Evolutionary conservation across 2,797 vertebrate genomes (phyloP).

Genomic region (Lithobates sylvaticus): DNA sequence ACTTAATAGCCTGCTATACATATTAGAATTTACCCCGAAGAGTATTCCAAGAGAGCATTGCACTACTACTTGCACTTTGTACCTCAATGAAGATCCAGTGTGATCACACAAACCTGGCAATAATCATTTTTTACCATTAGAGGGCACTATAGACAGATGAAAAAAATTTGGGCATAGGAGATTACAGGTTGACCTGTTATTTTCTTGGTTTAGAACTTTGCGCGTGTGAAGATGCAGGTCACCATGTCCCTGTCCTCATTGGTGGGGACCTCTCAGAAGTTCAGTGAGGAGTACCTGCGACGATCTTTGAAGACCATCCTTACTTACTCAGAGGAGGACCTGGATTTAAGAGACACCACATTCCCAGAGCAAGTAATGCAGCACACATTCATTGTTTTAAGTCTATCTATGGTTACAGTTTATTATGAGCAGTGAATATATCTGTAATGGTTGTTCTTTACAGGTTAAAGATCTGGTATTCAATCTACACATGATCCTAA

Average conservation of each 20-base stretch:
- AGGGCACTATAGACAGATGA: not conserved
- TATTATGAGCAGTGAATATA: not conserved
- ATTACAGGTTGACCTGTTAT: not conserved
- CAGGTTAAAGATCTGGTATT: slow-evolving; percentile 94
- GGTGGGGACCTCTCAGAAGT: slow-evolving; percentile 88
- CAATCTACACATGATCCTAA: slow-evolving; percentile 95
- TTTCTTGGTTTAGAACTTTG: slow-evolving; percentile 84
- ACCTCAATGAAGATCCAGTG: too few species aligned
- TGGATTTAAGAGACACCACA: slow-evolving; percentile 86
- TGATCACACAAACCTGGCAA: too few species aligned
- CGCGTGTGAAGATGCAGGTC: slow-evolving; percentile 94
- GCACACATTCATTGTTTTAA: not conserved
- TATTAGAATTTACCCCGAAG: too few species aligned
- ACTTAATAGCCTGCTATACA: too few species aligned
- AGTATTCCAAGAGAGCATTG: too few species aligned
- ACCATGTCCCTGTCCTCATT: slow-evolving; percentile 93
- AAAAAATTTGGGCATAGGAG: not conserved
- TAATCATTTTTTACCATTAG: not conserved
- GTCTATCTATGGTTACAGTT: not conserved
- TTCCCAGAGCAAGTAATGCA: slow-evolving; percentile 87
- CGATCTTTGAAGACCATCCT: slow-evolving; percentile 91
- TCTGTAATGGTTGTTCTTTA: not conserved
- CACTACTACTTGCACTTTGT: too few species aligned
- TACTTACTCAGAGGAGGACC: slow-evolving; percentile 89
- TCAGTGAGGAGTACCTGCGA: slow-evolving; percentile 90